A percentile compares a stretch with the other conserved stretches of the same genome.
Conservation (phyloP, 1,140 invertebrate species). For the Neodiprion fabricii region DNA sequence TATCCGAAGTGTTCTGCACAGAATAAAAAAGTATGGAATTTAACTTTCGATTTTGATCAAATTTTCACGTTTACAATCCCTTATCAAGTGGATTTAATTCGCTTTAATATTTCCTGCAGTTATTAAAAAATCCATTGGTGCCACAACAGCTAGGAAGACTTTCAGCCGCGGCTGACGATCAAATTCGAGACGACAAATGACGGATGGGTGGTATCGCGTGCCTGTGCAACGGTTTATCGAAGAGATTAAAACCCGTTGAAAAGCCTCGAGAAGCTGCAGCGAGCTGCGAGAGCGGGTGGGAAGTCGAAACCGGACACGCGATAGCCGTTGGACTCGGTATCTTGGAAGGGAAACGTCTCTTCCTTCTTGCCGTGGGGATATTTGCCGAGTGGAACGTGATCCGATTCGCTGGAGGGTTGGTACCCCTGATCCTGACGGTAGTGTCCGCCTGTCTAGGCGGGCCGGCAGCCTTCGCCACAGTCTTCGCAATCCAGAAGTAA, state of each 20-base stretch:
- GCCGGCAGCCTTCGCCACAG: slow-evolving; percentile 41
- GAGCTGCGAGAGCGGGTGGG: slow-evolving; percentile 39
- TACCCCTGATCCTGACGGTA: slow-evolving; percentile 44
- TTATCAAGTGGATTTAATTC: too few species aligned
- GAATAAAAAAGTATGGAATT: too few species aligned
- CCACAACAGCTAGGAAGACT: neutral
- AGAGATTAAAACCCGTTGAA: slow-evolving; percentile 4
- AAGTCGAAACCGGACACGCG: slow-evolving; percentile 38
- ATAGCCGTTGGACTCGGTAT: slow-evolving; percentile 42
- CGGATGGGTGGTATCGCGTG: neutral
- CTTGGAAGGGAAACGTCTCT: slow-evolving; percentile 49
- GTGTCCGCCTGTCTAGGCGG: slow-evolving; percentile 44
- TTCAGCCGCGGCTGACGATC: neutral
- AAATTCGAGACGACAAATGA: neutral
- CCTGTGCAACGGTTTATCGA: neutral
- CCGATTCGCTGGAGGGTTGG: slow-evolving; percentile 44
- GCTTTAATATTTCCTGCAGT: too few species aligned
- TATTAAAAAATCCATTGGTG: too few species aligned
- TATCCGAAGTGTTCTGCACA: too few species aligned
- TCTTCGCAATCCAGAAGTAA: slow-evolving; percentile 46
- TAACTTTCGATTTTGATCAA: too few species aligned
- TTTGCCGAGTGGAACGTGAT: slow-evolving; percentile 46
- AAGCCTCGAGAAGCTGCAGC: slow-evolving; percentile 6
- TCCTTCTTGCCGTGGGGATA: slow-evolving; percentile 46
- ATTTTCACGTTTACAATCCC: too few species aligned